These are phyloP conservation scores for Masticophis lateralis DNA, from an alignment of 2,797 vertebrate genomes.

Conservation along the genomic window DNA sequence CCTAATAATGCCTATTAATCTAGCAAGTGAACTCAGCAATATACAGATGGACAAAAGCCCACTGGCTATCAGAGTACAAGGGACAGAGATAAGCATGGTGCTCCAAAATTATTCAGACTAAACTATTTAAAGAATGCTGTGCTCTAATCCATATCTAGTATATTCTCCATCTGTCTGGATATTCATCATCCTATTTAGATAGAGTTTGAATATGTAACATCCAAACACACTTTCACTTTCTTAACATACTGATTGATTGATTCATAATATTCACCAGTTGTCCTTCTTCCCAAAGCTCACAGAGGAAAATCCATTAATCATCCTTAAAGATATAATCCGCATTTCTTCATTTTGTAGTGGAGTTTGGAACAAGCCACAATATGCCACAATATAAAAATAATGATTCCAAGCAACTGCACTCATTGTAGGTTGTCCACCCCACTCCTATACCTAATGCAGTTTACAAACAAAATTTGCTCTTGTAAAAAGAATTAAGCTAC, in stretches of 20 bases:
- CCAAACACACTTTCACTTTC: slow-evolving; percentile 20
- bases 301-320: background rate
- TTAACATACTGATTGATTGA: slow-evolving; percentile 22
- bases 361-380: slow-evolving; percentile 32
- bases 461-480: background rate
- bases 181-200: background rate
- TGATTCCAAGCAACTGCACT: background rate
- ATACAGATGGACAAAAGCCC: background rate
- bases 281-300: background rate
- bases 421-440: background rate
- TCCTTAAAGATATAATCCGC: background rate
- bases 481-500: background rate
- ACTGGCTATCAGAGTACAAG: background rate
- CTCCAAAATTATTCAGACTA: background rate
- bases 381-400: slow-evolving; percentile 26
- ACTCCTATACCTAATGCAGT: background rate
- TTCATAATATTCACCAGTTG: background rate
- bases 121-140: slow-evolving; percentile 30
- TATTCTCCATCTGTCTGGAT: slow-evolving; percentile 36
- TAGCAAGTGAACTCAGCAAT: background rate
- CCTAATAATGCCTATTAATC: background rate
- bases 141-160: slow-evolving; percentile 37
- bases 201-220: slow-evolving; percentile 24
- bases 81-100: background rate
- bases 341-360: slow-evolving; percentile 23